Percentiles rank a stretch among this genome's conserved stretches.
Evolutionary conservation across 2,113 vertebrate species (phyloP).

Genomic region (Lampris megalopsis): DNA sequence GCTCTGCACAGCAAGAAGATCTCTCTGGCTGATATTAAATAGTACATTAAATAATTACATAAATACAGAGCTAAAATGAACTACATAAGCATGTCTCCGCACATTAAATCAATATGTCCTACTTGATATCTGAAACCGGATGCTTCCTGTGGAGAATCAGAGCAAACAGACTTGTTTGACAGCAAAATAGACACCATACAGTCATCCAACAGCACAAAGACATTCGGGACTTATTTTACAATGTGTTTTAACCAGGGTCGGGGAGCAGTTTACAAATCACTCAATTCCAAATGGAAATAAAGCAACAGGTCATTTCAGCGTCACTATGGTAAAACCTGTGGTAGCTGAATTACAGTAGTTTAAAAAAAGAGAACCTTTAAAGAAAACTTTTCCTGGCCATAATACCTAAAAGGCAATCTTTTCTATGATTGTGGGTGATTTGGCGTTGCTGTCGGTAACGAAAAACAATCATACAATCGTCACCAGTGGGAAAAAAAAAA

Average conservation of each 20-base stretch:
- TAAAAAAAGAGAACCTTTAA: too few relatives aligned
- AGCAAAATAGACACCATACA: constrained; percentile 3
- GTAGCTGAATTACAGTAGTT: too few relatives aligned
- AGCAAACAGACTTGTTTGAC: constrained; percentile 18
- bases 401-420: too few relatives aligned
- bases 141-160: not conserved
- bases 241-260: not conserved
- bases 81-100: constrained; percentile 4
- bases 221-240: not conserved
- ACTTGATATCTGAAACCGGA: constrained; percentile 16
- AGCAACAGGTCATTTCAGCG: too few relatives aligned
- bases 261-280: constrained; percentile 14
- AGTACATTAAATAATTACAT: constrained; percentile 62
- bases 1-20: not conserved
- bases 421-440: too few relatives aligned
- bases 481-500: too few relatives aligned
- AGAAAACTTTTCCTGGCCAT: too few relatives aligned
- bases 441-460: too few relatives aligned
- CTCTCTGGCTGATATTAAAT: constrained; percentile 53
- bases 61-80: constrained; percentile 43
- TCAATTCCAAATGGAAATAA: not conserved
- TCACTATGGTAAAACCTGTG: too few relatives aligned
- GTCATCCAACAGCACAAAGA: not conserved
- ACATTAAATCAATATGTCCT: constrained; percentile 6
- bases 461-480: too few relatives aligned